These are phyloP conservation scores for Aproaerema taeniolella DNA, from an alignment of 2,888 invertebrate genomes.

Conservation along the genomic window DNA sequence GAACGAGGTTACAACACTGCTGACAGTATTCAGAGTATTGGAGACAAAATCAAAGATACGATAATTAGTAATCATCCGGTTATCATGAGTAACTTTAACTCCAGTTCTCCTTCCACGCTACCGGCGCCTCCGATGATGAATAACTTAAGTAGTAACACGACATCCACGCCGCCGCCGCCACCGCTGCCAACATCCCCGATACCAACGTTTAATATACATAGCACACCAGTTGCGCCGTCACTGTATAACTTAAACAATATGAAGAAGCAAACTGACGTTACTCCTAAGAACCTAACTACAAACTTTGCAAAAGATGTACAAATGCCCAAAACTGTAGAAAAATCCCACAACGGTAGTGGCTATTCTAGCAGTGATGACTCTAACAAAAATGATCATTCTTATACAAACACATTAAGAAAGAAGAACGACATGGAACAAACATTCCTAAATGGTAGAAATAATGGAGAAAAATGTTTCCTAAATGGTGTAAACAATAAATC, in stretches of 20 bases:
- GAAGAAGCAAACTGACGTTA: conserved; percentile 35
- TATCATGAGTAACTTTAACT: conserved; percentile 25
- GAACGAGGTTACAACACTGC: conserved; percentile 48
- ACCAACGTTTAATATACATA: conserved; percentile 50
- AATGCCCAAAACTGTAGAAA: conserved; percentile 20
- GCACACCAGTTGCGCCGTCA: conserved; percentile 36
- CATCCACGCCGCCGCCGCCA: conserved; percentile 38
- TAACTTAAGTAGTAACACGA: not conserved
- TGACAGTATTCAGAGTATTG: conserved; percentile 47
- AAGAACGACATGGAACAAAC: conserved; percentile 43
- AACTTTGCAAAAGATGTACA: conserved; percentile 29
- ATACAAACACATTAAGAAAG: conserved; percentile 43
- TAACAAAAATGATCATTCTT: conserved; percentile 43
- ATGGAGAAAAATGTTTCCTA: conserved; percentile 1
- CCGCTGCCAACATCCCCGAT: conserved; percentile 61
- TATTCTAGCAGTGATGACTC: conserved; percentile 40
- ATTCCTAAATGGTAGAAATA: conserved; percentile 45
- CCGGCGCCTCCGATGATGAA: conserved; percentile 20
- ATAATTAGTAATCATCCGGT: conserved; percentile 49
- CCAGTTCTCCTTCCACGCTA: conserved; percentile 38
- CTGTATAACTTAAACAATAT: conserved; percentile 26
- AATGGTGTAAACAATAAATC: not conserved
- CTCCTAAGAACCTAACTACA: conserved; percentile 34
- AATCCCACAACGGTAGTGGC: conserved; percentile 8
- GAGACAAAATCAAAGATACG: conserved; percentile 56